Evolutionary conservation across 2,888 invertebrate genomes (phyloP), one percentile per base, ranked within the genome.

Genomic region (Drepanosiphum platanoidis): DNA sequence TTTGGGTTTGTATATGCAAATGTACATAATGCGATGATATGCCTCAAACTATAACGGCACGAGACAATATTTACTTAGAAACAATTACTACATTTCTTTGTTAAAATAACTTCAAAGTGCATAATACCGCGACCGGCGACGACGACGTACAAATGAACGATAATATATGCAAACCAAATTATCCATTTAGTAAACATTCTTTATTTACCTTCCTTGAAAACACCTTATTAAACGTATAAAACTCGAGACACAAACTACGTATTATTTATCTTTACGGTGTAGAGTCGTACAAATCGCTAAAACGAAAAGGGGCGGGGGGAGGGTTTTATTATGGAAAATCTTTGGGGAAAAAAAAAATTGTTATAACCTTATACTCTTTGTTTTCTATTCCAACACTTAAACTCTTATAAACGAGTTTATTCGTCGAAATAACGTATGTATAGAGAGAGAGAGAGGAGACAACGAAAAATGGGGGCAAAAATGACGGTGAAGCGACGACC

Each of bases 121-220:
- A 52, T 80, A 52, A 68, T 70, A 52, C 15, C 9, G 34, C 46
- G 68, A 66, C 64, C n/a, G 42, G 30, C 42, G 78, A 70, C n/a
- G 42, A 22, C 42, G 78, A 70, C 27, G 34, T 46, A 80, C 68
- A 80, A 80, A 80, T 70, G 68, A 68, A 80, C 79, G 34, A 70
- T 80, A 80, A 68, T 68, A 80, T 80, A 80, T 80, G 79, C 79
- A 68, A 80, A 80, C 79, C 46, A 52, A 68, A 80, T 79, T 79
- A 79, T 61, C 66, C 68, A 52, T 52, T 80, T 52, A 34, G 46
- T 52, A 80, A 80, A 80, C 79, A 80, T 70, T 68, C 79, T 52
- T 80, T 80, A 80, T 70, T 80, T 80, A 80, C 34, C 79, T 66
- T 64, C 15, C 32, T n/a, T 27, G 34, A 52, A 80, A 68, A 80